phyloP scores from a whole-genome alignment of 1,140 invertebrate species.

The Babylonia areolata region DNA sequence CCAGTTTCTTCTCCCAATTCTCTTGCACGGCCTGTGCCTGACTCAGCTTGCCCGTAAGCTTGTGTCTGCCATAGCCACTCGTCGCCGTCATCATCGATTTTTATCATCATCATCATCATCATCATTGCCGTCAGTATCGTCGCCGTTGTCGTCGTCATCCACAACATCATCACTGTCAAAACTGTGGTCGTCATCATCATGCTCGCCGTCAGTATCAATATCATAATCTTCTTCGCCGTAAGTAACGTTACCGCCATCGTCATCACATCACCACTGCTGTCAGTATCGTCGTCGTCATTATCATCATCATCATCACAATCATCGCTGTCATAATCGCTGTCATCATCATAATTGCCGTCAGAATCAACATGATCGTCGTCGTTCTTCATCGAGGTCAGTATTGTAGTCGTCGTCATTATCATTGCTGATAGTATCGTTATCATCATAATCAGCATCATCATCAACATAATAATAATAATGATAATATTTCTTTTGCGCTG shows the following conservation, averaged over 20 bases:
- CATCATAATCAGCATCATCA: too few relatives aligned
- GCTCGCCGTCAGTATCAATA: not conserved
- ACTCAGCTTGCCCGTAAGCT: conserved; percentile 11
- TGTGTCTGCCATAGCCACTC: conserved; percentile 1
- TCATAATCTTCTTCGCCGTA: not conserved
- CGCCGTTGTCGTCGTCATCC: not conserved
- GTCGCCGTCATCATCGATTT: not conserved
- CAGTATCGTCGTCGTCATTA: too few relatives aligned
- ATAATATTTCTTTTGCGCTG: too few relatives aligned
- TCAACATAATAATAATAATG: too few relatives aligned
- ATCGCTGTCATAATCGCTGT: not conserved
- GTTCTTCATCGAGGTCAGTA: not conserved
- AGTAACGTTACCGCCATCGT: too few relatives aligned
- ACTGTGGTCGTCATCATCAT: too few relatives aligned
- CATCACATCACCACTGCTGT: too few relatives aligned
- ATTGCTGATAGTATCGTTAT: too few relatives aligned
- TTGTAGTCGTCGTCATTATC: too few relatives aligned
- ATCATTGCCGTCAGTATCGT: not conserved
- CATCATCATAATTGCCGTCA: not conserved
- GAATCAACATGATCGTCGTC: not conserved
- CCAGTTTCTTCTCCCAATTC: conserved; percentile 59
- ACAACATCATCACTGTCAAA: not conserved
- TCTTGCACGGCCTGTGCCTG: conserved; percentile 45
- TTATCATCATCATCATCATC: not conserved
- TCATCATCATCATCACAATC: too few relatives aligned